Evolutionary conservation across 1,140 invertebrate species (phyloP).

Genomic region (Caerostris extrusa): DNA sequence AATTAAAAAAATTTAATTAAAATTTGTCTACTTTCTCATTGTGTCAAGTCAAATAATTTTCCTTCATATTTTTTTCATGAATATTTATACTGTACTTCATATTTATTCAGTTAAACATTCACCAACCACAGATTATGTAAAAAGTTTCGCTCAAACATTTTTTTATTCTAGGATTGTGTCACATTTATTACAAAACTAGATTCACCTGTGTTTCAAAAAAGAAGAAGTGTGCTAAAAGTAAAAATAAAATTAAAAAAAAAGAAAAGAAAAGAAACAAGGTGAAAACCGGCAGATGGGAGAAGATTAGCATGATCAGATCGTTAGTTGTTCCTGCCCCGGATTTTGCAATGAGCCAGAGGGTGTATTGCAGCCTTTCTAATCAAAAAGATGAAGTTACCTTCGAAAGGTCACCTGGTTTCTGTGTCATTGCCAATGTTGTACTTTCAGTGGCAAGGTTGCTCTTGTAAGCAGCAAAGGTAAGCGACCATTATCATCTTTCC

Average conservation of each 20-base stretch:
- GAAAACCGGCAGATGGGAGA: not conserved
- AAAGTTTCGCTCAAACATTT: not conserved
- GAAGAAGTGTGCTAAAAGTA: not conserved
- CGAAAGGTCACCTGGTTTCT: slow-evolving; percentile 45
- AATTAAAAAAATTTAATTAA: too few species aligned
- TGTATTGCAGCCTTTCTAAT: not conserved
- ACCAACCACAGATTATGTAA: too few species aligned
- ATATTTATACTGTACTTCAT: too few species aligned
- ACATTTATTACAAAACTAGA: not conserved
- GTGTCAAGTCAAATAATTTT: too few species aligned
- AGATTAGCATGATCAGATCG: not conserved
- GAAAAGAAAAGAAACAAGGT: not conserved
- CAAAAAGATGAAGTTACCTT: not conserved
- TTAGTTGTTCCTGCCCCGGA: slow-evolving; percentile 37
- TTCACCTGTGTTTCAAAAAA: not conserved
- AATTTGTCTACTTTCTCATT: too few species aligned
- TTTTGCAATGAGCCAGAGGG: not conserved
- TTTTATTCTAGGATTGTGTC: not conserved
- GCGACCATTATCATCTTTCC: not conserved
- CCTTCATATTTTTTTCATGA: too few species aligned
- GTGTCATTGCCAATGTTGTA: slow-evolving; percentile 43
- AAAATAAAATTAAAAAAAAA: not conserved
- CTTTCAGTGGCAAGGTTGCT: not conserved
- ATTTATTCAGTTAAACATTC: too few species aligned
- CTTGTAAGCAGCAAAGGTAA: not conserved